Percentiles rank a stretch among this genome's conserved stretches.
These are phyloP conservation scores for Tapera naevia DNA, from an alignment of 2,797 vertebrate species.

Conservation along the genomic window DNA sequence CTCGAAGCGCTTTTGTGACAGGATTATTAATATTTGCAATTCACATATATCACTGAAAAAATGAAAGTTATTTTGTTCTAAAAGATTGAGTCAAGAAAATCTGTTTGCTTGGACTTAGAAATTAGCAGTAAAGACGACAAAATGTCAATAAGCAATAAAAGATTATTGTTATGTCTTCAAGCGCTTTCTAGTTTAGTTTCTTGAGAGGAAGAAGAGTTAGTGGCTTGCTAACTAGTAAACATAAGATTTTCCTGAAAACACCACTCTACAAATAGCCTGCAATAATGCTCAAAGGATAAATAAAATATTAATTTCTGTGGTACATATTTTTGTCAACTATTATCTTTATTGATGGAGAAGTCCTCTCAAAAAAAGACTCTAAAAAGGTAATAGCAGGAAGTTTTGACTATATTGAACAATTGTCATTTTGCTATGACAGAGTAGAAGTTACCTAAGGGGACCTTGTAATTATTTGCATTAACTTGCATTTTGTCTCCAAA, in stretches of 20 bases:
- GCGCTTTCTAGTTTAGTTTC: slow-evolving; percentile 21
- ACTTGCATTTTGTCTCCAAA: neutral
- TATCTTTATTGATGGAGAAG: slow-evolving; percentile 36
- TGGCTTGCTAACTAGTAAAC: slow-evolving; percentile 31
- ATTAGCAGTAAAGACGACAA: slow-evolving; percentile 32
- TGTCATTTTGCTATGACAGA: neutral
- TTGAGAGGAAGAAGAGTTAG: slow-evolving; percentile 53
- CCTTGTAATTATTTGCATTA: neutral
- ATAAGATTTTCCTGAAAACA: slow-evolving; percentile 24
- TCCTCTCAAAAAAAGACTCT: neutral
- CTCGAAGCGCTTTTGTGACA: neutral
- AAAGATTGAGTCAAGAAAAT: slow-evolving; percentile 16
- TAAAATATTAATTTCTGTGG: slow-evolving; percentile 19
- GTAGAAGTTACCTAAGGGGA: neutral
- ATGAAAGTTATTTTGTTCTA: neutral
- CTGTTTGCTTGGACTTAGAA: neutral
- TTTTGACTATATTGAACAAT: neutral
- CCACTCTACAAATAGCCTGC: neutral
- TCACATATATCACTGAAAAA: slow-evolving; percentile 17
- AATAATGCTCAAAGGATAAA: slow-evolving; percentile 49
- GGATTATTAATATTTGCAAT: slow-evolving; percentile 44
- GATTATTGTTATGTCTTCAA: slow-evolving; percentile 7
- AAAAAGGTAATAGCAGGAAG: slow-evolving; percentile 53
- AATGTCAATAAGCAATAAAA: neutral
- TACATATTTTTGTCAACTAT: slow-evolving; percentile 15